Base-by-base conservation (phyloP, 2,888 invertebrate genomes). In the Cataglyphis livida region DNA sequence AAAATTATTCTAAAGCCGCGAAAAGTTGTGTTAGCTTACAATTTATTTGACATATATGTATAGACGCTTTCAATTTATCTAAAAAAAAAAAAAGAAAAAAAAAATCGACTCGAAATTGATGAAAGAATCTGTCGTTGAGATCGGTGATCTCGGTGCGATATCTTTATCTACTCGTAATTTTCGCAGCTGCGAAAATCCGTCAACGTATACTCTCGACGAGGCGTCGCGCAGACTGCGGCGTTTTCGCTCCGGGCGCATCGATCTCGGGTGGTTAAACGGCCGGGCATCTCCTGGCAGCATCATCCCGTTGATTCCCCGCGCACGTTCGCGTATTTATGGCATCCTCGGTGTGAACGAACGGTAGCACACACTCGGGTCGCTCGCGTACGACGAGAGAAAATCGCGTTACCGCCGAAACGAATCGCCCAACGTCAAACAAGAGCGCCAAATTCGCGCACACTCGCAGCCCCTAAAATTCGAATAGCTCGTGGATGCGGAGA, bases 351-450 rank as follows among this genome's bases (percentile, higher is more conserved):
- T 41, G 74, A 88, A 78, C 65, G 64, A 1, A 25, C 21, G 21
- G 25, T 25, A 25, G 25, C 25, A 1, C 25, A 25, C 66, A n/a
- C 38, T 64, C 74, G 70, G 38, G 38, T 64, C 74, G 70, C 41
- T 68, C 57, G 78, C 59, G 44, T 73, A 76, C 82, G 64, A 81
- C 71, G 82, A 68, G 84, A 82, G 86, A 79, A 84, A 87, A 86
- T 89, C 88, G 88, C 83, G 86, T 91, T 90, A 88, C 48, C 68
- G 83, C 79, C 74, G 88, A 84, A 82, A 87, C 85, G 81, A 88
- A 88, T 88, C 86, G 76, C 35, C 71, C 81, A 21, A 21, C 86
- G 88, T 64, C 59, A 59, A 86, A 89, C 88, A 79, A 66, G 79
- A 65, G 59, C 64, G 81, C 76, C 83, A 87, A 82, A 82, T 68